Evolutionary conservation across 2,113 vertebrate species (phyloP).

Genomic region (Plotosus lineatus): DNA sequence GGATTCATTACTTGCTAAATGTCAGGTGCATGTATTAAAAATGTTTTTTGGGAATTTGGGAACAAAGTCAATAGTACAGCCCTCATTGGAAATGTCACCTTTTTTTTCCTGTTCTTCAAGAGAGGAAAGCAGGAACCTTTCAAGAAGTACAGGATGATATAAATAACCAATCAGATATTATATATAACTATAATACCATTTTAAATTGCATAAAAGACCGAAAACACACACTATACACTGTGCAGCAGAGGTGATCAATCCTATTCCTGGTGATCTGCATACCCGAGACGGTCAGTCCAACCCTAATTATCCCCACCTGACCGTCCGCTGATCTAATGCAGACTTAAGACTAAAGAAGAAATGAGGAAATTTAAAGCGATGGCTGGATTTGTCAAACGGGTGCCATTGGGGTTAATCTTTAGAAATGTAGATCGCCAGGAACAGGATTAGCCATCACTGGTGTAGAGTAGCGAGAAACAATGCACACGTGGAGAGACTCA

Average conservation of each 20-base stretch:
- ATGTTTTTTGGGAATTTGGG: not conserved
- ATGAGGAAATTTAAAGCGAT: too few species aligned
- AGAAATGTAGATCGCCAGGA: too few species aligned
- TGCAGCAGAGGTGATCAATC: too few species aligned
- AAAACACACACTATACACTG: not conserved
- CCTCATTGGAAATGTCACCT: not conserved
- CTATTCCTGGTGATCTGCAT: too few species aligned
- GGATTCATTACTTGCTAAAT: not conserved
- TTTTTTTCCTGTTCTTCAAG: not conserved
- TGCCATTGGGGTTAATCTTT: too few species aligned
- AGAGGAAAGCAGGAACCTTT: not conserved
- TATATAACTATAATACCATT: not conserved
- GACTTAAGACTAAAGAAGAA: too few species aligned
- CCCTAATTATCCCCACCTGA: too few species aligned
- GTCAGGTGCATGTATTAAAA: not conserved
- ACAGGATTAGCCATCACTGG: too few species aligned
- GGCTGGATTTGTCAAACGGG: too few species aligned
- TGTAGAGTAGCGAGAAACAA: not conserved
- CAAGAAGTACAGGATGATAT: not conserved
- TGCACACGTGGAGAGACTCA: not conserved
- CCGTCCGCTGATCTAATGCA: too few species aligned
- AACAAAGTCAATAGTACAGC: not conserved
- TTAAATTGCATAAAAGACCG: not conserved
- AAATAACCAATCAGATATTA: not conserved
- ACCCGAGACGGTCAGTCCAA: too few species aligned